phyloP scores from a whole-genome alignment of 2,797 vertebrate genomes.

The Gallinago solitaria region DNA sequence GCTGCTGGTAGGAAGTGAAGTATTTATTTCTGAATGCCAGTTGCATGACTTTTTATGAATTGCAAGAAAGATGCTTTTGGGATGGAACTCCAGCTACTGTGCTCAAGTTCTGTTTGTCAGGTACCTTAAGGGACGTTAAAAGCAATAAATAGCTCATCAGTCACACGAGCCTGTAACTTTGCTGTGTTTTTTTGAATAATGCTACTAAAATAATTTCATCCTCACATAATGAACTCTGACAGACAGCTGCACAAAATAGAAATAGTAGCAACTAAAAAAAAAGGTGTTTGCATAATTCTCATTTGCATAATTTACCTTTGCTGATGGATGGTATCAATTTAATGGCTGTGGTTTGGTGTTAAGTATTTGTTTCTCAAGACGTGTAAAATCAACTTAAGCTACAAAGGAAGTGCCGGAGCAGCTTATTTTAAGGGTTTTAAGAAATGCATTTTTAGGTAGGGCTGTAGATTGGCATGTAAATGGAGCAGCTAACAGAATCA shows the following conservation, averaged over 20 bases:
- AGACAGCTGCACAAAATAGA: neutral
- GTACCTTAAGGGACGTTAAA: neutral
- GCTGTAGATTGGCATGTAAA: conserved; percentile 17
- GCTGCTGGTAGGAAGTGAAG: neutral
- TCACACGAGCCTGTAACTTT: neutral
- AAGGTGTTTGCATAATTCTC: conserved; percentile 30
- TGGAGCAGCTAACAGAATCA: conserved; percentile 40
- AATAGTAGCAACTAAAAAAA: neutral
- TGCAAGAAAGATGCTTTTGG: conserved; percentile 2
- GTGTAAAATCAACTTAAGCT: neutral
- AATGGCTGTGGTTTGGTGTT: neutral
- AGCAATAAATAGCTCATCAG: neutral
- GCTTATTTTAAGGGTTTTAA: conserved; percentile 26
- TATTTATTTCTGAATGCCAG: neutral
- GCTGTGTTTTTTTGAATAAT: neutral
- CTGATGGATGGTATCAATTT: neutral
- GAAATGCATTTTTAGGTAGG: neutral
- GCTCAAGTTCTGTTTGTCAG: neutral
- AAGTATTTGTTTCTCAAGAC: conserved; percentile 8
- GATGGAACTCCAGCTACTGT: neutral
- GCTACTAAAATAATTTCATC: neutral
- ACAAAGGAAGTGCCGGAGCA: neutral
- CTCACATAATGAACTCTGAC: neutral
- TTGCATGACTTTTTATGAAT: neutral
- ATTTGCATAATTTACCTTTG: conserved; percentile 44